Conservation (phyloP, 2,113 vertebrate species). For the Notothenia rossii region DNA sequence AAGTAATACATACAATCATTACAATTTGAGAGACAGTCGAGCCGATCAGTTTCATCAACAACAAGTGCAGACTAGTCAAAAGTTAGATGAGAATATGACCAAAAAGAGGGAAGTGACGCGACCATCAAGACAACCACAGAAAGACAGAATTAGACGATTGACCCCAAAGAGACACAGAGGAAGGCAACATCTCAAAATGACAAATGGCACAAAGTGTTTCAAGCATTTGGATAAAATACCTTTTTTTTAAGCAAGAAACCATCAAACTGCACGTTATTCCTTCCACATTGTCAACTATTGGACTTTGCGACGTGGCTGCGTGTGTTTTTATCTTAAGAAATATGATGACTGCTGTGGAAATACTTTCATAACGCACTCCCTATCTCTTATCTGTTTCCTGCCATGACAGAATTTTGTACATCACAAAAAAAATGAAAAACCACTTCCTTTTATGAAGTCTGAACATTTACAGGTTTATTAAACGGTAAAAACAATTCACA, state of each 20-base stretch:
- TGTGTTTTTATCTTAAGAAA: neutral
- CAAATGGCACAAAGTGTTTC: too few species aligned
- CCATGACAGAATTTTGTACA: neutral
- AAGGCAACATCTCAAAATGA: neutral
- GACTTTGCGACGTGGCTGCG: neutral
- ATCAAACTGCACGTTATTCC: neutral
- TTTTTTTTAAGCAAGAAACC: neutral
- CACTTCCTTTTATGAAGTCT: neutral
- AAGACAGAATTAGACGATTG: neutral
- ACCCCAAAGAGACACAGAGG: neutral
- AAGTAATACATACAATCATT: too few species aligned
- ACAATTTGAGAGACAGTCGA: too few species aligned
- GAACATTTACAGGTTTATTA: neutral
- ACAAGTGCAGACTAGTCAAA: too few species aligned
- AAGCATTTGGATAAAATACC: neutral
- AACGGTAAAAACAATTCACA: neutral
- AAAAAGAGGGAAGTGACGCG: too few species aligned
- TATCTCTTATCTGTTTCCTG: conserved; percentile 31
- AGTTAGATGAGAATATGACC: neutral
- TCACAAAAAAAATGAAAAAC: neutral
- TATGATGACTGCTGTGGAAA: neutral
- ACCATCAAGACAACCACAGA: neutral
- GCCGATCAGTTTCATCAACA: too few species aligned
- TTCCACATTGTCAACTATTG: neutral
- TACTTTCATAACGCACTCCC: neutral